Evolutionary conservation across 1,140 invertebrate species (phyloP).

Genomic region (Heliconius himera): DNA sequence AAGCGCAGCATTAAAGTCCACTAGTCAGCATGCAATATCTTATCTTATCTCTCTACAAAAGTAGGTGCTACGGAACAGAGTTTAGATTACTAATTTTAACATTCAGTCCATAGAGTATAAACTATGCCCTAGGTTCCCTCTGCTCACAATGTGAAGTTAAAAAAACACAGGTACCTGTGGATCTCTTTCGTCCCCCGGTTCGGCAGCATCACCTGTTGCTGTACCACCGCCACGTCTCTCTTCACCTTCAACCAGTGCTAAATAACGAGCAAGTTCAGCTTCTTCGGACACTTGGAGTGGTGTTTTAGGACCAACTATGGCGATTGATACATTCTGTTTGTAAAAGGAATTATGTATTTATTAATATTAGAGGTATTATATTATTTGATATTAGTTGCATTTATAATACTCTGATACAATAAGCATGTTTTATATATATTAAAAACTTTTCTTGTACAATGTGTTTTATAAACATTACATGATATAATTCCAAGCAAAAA

Average conservation of each 20-base stretch:
- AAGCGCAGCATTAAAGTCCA: no score
- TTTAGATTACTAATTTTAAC: no score
- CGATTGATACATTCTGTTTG: slow-evolving; percentile 94
- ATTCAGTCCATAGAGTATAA: no score
- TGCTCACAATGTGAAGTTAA: not conserved
- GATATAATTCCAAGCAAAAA: no score
- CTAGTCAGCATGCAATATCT: no score
- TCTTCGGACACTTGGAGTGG: slow-evolving; percentile 92
- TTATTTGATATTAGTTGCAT: no score
- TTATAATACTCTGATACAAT: no score
- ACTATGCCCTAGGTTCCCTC: not conserved
- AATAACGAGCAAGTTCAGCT: slow-evolving; percentile 86
- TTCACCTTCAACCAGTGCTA: slow-evolving; percentile 88
- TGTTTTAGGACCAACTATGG: slow-evolving; percentile 91
- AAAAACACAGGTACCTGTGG: slow-evolving; percentile 40
- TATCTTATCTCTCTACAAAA: no score
- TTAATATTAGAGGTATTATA: not conserved
- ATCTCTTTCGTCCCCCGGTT: slow-evolving; percentile 55
- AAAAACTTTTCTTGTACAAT: no score
- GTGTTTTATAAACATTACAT: no score
- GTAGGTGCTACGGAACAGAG: no score
- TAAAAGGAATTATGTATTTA: slow-evolving; percentile 12
- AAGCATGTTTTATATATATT: no score
- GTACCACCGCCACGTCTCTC: slow-evolving; percentile 85
- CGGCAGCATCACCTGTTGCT: slow-evolving; percentile 57